Base-by-base conservation (phyloP, 2,113 vertebrate genomes). In the Alligator mississippiensis region DNA sequence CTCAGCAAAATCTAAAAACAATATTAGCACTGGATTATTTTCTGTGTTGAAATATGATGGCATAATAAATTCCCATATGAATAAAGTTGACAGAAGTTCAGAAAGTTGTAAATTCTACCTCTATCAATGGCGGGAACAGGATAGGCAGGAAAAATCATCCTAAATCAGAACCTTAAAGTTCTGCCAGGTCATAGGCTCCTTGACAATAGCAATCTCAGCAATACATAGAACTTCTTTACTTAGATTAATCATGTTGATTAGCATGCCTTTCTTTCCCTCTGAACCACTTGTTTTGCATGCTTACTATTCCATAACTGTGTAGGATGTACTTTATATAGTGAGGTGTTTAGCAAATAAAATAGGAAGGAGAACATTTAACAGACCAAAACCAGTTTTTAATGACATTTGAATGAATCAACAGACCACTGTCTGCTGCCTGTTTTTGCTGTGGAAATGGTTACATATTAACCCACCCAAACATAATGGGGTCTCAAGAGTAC, bases 171-270 rank as follows among this genome's bases (percentile, higher is more conserved):
- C 3, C 16, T 82, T 38, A 27, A 47, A 77, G 18, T 28, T 63
- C 27, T 1, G 2, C n/a, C 55, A 58, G 86, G 34, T 25, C 10
- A 24, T 28, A 18, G 47, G 30, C 24, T 47, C 58, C 15, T 11
- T 47, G 28, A 9, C 4, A 77, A 47, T 68, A 78, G 38, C 0
- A 4, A 34, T 0, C 1, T 2, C 25, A 57, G 15, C 0, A 0
- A 28, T 6, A 6, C 2, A 0, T 59, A 0, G 1, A 55, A 59
- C 12, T 60, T 34, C 54, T 89, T 54, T 81, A 30, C 58, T 75
- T 84, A 28, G 28, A 25, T 4, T 6, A 34, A 14, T 21, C 74
- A n/a, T 9, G 3, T 10, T 60, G 19, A 70, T 64, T 38, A 13
- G 1, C 1, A 22, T 4, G 24, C 24, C 58, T 62, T 63, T 28